A percentile compares a stretch with the other conserved stretches of the same genome.
Evolutionary conservation across 2,113 vertebrate genomes (phyloP).

Genomic region (Anser brachyrhynchus): DNA sequence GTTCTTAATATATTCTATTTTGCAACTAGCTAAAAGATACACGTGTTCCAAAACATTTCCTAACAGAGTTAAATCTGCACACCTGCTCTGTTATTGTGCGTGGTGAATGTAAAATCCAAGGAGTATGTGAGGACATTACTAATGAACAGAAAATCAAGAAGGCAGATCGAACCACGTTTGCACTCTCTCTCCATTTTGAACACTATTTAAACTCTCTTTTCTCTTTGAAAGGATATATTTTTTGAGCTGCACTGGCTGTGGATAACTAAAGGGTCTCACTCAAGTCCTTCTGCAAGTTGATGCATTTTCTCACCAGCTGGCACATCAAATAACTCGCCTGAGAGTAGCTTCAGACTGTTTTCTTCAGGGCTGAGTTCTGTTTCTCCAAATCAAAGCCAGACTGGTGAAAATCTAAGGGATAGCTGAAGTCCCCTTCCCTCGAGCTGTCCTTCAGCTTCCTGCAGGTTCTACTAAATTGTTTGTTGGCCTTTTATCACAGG

Average conservation of each 20-base stretch:
- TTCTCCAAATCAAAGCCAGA: conserved; percentile 19
- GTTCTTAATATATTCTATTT: conserved; percentile 40
- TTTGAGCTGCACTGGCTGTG: neutral
- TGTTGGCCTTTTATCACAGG: neutral
- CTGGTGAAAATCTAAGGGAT: neutral
- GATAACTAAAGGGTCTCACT: conserved; percentile 20
- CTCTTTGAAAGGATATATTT: neutral
- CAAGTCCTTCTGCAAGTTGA: neutral
- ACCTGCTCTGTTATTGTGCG: conserved; percentile 54
- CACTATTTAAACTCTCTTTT: conserved; percentile 21
- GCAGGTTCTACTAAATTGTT: neutral
- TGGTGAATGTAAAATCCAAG: conserved; percentile 61
- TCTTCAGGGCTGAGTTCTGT: neutral
- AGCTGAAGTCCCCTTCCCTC: neutral
- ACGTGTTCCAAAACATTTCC: conserved; percentile 67
- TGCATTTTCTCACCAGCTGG: conserved; percentile 25
- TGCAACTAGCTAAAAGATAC: conserved; percentile 40
- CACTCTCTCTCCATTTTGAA: neutral
- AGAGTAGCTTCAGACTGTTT: conserved; percentile 15
- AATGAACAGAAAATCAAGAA: conserved; percentile 45
- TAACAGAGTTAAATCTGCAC: conserved; percentile 69
- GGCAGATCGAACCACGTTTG: conserved; percentile 24
- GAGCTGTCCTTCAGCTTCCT: neutral
- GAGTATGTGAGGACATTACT: conserved; percentile 62
- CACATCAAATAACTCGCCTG: neutral